These are phyloP conservation scores for Melinaea marsaeus DNA, from an alignment of 2,888 invertebrate species.

Conservation along the genomic window DNA sequence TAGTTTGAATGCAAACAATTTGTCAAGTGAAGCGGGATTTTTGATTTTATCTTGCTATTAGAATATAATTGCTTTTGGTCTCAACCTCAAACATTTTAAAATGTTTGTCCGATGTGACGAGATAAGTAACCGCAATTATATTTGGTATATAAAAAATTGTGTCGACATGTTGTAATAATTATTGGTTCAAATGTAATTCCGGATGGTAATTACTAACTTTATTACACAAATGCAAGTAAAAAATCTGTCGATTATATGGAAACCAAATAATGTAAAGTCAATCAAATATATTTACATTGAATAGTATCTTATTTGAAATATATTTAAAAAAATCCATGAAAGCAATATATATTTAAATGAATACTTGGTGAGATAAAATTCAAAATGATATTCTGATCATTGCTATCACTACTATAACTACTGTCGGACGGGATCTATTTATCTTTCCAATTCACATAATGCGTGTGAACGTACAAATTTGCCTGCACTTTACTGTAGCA, in stretches of 20 bases:
- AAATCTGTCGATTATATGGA: no score
- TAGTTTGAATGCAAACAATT: constrained; percentile 60
- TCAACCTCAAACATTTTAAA: constrained; percentile 28
- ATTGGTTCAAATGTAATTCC: background rate
- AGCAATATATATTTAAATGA: background rate
- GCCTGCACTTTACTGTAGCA: background rate
- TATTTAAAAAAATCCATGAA: background rate
- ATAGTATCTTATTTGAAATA: no score
- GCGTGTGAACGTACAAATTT: constrained; percentile 37
- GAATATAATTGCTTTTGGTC: constrained; percentile 56
- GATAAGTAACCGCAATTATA: constrained; percentile 6
- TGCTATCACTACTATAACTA: background rate
- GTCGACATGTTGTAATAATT: background rate
- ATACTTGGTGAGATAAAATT: no score
- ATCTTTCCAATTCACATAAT: constrained; percentile 70
- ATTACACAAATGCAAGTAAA: no score
- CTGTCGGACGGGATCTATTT: constrained; percentile 55
- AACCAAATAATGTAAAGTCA: no score
- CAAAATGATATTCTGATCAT: background rate
- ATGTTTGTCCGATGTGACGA: constrained; percentile 1
- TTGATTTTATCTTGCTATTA: constrained; percentile 64
- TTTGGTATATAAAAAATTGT: background rate
- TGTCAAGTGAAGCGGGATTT: constrained; percentile 59
- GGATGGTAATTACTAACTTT: no score
- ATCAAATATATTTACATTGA: no score